Percentiles rank a stretch among this genome's conserved stretches.
Evolutionary conservation across 2,113 vertebrate species (phyloP).

Genomic region (Gulo gulo): DNA sequence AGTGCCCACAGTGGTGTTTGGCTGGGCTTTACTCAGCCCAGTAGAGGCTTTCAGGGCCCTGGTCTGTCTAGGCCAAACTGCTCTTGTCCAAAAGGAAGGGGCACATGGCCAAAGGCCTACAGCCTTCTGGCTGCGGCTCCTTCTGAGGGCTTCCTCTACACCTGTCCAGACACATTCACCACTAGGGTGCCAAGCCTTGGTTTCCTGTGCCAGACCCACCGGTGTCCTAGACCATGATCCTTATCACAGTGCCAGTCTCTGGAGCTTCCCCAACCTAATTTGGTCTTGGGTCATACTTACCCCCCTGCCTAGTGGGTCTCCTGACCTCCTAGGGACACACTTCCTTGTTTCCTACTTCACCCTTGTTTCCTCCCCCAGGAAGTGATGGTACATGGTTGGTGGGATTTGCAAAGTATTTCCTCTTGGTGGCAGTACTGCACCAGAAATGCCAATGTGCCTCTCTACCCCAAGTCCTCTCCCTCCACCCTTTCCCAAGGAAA

Average conservation of each 20-base stretch:
- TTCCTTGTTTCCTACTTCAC: background rate
- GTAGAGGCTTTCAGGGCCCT: background rate
- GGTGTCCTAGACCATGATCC: accelerated
- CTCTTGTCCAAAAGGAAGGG: background rate
- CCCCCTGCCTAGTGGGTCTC: background rate
- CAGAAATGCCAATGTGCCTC: background rate
- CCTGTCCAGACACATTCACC: background rate
- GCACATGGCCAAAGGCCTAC: background rate
- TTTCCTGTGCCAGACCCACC: no score
- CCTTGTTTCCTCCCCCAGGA: background rate
- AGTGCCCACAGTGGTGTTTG: background rate
- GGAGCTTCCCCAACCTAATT: background rate
- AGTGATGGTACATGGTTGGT: background rate
- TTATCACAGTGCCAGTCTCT: background rate
- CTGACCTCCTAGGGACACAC: no score
- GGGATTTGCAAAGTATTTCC: background rate
- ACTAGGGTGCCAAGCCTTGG: background rate
- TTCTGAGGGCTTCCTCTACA: background rate
- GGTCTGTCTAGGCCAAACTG: background rate
- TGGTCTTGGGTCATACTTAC: background rate
- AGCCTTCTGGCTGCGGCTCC: background rate
- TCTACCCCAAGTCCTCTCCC: background rate
- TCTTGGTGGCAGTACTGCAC: background rate
- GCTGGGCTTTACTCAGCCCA: background rate
- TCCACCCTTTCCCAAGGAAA: background rate